Percentiles rank a stretch among this genome's conserved stretches.
These are phyloP conservation scores for Baronia brevicornis DNA, from an alignment of 2,888 invertebrate genomes.

Conservation along the genomic window DNA sequence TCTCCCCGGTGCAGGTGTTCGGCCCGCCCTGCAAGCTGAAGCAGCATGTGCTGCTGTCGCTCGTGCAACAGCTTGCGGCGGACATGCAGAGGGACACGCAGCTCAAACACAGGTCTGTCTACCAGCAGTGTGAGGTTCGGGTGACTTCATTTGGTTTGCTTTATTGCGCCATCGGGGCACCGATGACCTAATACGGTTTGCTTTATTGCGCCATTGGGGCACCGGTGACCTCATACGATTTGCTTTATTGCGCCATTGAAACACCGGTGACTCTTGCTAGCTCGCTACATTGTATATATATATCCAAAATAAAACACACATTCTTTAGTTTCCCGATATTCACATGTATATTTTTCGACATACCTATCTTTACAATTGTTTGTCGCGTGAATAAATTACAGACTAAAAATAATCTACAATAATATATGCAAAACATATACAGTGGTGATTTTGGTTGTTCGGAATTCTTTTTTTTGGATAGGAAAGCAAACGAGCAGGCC, in stretches of 20 bases:
- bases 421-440: no score
- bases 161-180: neutral
- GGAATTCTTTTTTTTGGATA: no score
- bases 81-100: conserved; percentile 87
- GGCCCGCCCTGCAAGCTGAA: conserved; percentile 81
- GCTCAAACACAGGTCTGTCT: conserved; percentile 53
- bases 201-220: neutral
- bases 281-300: no score
- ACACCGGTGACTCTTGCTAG: neutral
- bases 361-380: no score
- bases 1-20: conserved; percentile 87
- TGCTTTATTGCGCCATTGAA: neutral
- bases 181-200: neutral
- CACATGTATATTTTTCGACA: no score
- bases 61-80: conserved; percentile 95
- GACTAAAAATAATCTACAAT: no score
- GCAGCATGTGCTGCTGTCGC: conserved; percentile 92
- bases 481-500: no score
- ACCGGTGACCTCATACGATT: neutral
- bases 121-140: no score
- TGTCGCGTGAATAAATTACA: no score
- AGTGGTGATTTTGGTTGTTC: no score
- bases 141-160: neutral
- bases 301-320: no score
- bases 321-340: no score